Conservation (phyloP, 2,113 vertebrate species). For the Ochotona princeps region DNA sequence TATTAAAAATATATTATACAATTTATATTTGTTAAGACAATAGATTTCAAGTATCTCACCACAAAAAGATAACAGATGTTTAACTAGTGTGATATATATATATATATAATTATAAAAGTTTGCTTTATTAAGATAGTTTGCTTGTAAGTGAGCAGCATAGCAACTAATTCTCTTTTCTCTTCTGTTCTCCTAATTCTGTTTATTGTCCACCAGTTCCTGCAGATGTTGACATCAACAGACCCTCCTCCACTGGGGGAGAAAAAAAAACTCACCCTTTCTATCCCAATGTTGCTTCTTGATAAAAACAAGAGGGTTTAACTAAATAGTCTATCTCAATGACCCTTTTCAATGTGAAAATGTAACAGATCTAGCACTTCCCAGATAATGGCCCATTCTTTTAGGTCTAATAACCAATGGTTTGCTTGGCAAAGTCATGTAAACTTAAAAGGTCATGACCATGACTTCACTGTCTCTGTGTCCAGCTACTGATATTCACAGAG, state of each 20-base stretch:
- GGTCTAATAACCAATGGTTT: not conserved
- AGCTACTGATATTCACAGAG: not conserved
- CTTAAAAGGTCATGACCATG: not conserved
- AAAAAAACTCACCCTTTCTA: not conserved
- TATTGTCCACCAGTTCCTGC: not conserved
- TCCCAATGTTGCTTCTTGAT: not conserved
- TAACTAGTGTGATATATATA: not conserved
- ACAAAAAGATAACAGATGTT: not conserved
- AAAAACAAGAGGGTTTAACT: not conserved
- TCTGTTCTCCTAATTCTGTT: not conserved
- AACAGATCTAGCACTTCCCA: not conserved
- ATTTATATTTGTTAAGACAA: not conserved
- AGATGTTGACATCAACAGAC: not conserved
- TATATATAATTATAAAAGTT: not conserved
- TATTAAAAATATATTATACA: not conserved
- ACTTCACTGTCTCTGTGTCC: not conserved
- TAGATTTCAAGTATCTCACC: not conserved
- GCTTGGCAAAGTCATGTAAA: not conserved
- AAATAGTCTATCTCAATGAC: not conserved
- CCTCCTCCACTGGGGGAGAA: not conserved
- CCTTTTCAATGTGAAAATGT: slow-evolving; percentile 24
- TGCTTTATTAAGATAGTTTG: not conserved
- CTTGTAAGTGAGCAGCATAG: not conserved
- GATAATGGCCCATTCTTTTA: not conserved
- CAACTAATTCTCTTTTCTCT: not conserved